Evolutionary conservation across 1,140 invertebrate genomes (phyloP), one percentile per base, ranked within the genome.

Genomic region (Oedothorax gibbosus): DNA sequence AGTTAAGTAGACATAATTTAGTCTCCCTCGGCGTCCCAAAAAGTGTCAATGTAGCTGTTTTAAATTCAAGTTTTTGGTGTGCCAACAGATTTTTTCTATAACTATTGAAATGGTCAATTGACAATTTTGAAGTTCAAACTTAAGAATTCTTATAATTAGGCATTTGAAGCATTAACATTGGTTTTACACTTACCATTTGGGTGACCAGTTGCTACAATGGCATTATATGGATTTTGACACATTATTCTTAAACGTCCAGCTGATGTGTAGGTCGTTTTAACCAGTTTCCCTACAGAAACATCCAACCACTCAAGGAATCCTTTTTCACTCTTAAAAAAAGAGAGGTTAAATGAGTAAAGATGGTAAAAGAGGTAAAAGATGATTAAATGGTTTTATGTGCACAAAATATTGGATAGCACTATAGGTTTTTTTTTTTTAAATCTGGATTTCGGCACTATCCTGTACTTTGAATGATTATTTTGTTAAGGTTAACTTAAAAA

Each of bases 161-260:
- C 7, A 12, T 7, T 12, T 3, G 15, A 64, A 18, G 9, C 20
- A 12, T 2, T 15, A 14, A 9, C 9, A n/a, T 66, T 0, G 20
- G 18, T 12, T 56, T 80, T 57, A 75, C 57, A 64, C 21, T 88
- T 90, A 91, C 98, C 98, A 91, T 97, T 96, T 0, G 95, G 91
- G 91, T 98, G 95, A 12, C 97, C 98, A 20, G 97, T 91, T 88
- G 96, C 95, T 5, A 99, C 89, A 5, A 98, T 93, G n/a, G 96
- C 99, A 92, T 99, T 99, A 87, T 93, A 92, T 0, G 97, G 97
- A 92, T 99, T 99, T 88, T 99, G 96, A n/a, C 94, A 93, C 93
- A 99, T 94, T 12, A 96, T 91, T 87, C 90, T 92, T 64, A 98
- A 92, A 86, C 94, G 92, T 57, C 96, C 96, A 51, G 94, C 89